Evolutionary conservation across 2,113 vertebrate species (phyloP), one percentile per base, ranked within the genome.

Genomic region (Dendropsophus ebraccatus): DNA sequence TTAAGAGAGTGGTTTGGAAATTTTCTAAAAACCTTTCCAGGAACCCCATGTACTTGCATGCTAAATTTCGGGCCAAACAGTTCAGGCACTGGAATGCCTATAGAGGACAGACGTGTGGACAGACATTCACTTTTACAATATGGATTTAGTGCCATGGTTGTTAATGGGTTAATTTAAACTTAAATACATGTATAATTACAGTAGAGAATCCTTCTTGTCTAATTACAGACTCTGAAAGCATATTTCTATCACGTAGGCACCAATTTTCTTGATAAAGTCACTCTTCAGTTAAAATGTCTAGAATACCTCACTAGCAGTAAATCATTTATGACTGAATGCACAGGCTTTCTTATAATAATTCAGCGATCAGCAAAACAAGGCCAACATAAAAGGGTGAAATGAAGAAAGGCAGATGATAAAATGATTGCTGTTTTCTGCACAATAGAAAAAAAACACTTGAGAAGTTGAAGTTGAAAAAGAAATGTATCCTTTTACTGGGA

Each of bases 331-430:
- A 62, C 54, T 28, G 54, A 80, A 80, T 80, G 56, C 56, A 79
- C 52, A 80, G 77, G 35, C 54, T 60, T 80, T 80, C 54, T 25
- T 41, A 60, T 45, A 45, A 45, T 80, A 80, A 62, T 62, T 80
- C 37, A 41, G 54, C 13, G 56, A 62, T 45, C 77, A 45, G 74
- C 14, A 77, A 17, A 54, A 12, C 74, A 54, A 14, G 10, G 32
- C 32, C 35, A 45, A 45, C 56, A 62, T 80, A 62, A 80, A 80
- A 45, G 77, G 35, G 45, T 60, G 54, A 80, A 80, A 62, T 62
- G 56, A 80, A 80, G 54, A 80, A 32, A 76, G 41, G 54, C 13
- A 62, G 56, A 45, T 80, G 54, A 80, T 80, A 80, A 80, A 80
- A 62, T 80, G 54, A 80, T 62, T 28, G 77, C 77, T 62, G 49